phyloP scores from a whole-genome alignment of 2,797 vertebrate genomes.

The Eupleurogrammus muticus region DNA sequence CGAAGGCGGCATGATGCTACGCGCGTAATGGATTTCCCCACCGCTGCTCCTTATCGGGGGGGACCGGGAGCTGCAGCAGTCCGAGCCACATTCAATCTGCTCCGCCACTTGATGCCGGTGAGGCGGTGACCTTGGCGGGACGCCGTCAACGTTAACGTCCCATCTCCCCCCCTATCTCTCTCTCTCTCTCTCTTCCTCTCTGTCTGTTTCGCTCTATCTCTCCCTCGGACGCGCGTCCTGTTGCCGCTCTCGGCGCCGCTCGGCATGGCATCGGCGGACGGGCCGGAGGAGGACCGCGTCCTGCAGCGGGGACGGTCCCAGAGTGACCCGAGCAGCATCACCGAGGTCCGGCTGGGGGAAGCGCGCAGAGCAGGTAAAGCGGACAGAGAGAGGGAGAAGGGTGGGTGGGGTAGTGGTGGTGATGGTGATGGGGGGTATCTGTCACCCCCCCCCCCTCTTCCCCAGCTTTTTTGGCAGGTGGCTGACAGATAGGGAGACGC shows the following conservation, averaged over 20 bases:
- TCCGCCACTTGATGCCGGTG: slow-evolving; percentile 61
- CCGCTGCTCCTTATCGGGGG: slow-evolving; percentile 50
- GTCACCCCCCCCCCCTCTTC: slow-evolving; percentile 32
- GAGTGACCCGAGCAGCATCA: slow-evolving; percentile 96
- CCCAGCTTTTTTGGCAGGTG: not conserved
- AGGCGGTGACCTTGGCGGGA: slow-evolving; percentile 78
- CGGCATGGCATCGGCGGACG: slow-evolving; percentile 91
- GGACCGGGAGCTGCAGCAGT: slow-evolving; percentile 67
- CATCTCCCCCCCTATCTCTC: no score
- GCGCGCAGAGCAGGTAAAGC: slow-evolving; percentile 87
- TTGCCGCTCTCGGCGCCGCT: not conserved
- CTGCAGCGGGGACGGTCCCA: slow-evolving; percentile 92
- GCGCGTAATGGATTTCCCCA: slow-evolving; percentile 76
- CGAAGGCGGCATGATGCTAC: slow-evolving; percentile 68
- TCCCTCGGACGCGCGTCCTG: no score
- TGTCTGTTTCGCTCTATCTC: no score
- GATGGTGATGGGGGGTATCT: slow-evolving; percentile 10
- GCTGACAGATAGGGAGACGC: not conserved
- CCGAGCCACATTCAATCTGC: slow-evolving; percentile 42
- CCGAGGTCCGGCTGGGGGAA: slow-evolving; percentile 85
- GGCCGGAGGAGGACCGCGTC: slow-evolving; percentile 86
- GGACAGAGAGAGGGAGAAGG: not conserved
- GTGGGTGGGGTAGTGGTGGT: no score
- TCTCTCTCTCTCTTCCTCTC: no score
- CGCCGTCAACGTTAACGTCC: slow-evolving; percentile 41